Percentiles rank a stretch among this genome's conserved stretches.
Conservation (phyloP, 1,140 invertebrate species). For the Drosophila sulfurigaster region DNA sequence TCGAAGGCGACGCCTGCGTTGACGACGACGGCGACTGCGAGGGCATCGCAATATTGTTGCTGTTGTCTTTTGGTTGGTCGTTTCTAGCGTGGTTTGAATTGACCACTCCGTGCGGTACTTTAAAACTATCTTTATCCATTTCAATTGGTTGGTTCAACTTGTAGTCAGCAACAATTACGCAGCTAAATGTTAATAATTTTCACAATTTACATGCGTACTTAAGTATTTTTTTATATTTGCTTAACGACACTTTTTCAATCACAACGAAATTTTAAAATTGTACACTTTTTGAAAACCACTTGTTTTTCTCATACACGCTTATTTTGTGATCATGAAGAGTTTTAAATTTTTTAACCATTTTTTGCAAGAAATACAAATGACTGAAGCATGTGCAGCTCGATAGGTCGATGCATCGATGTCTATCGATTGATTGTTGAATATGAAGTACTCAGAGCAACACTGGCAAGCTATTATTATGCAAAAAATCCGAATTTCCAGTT, state of each 20-base stretch:
- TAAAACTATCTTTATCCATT: conserved; percentile 18
- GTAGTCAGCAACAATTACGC: conserved; percentile 28
- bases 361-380: conserved; percentile 32
- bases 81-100: conserved; percentile 11
- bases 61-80: conserved; percentile 13
- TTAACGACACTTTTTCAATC: background rate
- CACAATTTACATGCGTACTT: conserved; percentile 15
- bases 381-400: conserved; percentile 60
- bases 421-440: conserved; percentile 14
- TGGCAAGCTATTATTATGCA: background rate
- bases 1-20: conserved; percentile 5
- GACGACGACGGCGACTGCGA: conserved; percentile 9
- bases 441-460: background rate
- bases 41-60: conserved; percentile 15
- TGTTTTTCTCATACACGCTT: background rate
- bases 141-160: background rate
- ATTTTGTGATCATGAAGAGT: background rate
- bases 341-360: conserved; percentile 13
- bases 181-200: conserved; percentile 21
- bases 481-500: too few relatives aligned
- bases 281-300: background rate
- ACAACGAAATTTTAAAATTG: background rate
- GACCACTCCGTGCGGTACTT: conserved; percentile 27
- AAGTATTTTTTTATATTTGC: background rate
- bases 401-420: conserved; percentile 8